Conservation (phyloP, 2,888 invertebrate genomes). For the Ommatoiulus sabulosus region DNA sequence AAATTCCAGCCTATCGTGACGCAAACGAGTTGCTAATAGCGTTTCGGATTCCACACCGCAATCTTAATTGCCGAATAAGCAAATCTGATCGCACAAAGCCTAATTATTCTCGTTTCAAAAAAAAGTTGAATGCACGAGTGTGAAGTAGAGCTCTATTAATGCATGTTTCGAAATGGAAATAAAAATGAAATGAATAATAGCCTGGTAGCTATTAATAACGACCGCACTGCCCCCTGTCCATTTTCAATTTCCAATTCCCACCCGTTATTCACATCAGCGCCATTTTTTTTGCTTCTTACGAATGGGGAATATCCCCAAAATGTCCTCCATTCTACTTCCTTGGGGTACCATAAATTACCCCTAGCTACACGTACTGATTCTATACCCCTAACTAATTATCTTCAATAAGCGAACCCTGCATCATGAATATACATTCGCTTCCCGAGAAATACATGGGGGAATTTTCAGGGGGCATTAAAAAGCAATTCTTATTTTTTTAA, state of each 20-base stretch:
- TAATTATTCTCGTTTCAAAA: background rate
- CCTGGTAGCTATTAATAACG: background rate
- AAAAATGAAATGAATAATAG: background rate
- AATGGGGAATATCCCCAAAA: background rate
- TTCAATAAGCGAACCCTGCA: background rate
- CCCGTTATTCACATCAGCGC: background rate
- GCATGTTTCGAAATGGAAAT: background rate
- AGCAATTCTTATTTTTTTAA: background rate
- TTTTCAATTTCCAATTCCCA: background rate
- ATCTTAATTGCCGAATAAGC: background rate
- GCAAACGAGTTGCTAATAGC: background rate
- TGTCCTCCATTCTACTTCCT: background rate
- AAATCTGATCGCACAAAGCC: background rate
- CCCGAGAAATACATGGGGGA: background rate
- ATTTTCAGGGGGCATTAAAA: background rate
- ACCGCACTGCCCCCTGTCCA: background rate
- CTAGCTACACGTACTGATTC: background rate
- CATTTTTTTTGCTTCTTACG: background rate
- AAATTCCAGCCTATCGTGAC: background rate
- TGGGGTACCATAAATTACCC: background rate
- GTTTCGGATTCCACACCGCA: background rate
- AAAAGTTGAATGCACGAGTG: background rate
- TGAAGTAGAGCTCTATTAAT: background rate
- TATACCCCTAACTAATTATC: constrained; percentile 1
- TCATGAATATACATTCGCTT: background rate